Conservation (phyloP, 2,113 vertebrate genomes). For the Psephotus haematonotus region DNA sequence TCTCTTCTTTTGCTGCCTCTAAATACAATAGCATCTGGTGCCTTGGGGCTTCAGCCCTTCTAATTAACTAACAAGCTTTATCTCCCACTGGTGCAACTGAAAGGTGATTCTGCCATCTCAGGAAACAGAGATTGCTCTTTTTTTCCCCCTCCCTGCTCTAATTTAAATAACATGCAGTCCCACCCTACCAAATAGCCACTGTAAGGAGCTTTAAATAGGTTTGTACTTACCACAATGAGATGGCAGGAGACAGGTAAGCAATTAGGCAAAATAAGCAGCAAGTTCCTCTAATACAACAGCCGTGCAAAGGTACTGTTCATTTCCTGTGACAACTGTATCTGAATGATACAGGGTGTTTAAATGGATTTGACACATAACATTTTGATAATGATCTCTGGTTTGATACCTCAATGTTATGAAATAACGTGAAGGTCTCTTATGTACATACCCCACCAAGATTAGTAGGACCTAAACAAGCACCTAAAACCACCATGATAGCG, state of each 20-base stretch:
- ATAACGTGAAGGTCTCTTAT: background rate
- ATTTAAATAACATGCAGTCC: background rate
- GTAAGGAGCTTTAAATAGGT: background rate
- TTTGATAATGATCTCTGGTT: background rate
- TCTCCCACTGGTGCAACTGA: background rate
- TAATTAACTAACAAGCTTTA: conserved; percentile 10
- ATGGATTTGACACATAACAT: background rate
- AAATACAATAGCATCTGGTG: background rate
- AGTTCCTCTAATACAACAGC: background rate
- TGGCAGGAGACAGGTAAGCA: background rate
- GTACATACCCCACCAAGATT: background rate
- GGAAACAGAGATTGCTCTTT: background rate
- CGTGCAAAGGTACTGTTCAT: background rate
- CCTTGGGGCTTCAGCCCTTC: background rate
- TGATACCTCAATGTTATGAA: background rate
- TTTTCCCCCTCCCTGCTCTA: background rate
- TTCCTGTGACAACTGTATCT: background rate
- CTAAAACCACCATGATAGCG: background rate
- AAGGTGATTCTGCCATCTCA: background rate
- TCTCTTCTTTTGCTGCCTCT: background rate
- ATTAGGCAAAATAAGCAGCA: background rate
- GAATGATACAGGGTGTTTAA: background rate
- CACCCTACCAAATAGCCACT: background rate
- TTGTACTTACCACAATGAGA: background rate
- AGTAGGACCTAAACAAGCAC: background rate